Evolutionary conservation across 2,113 vertebrate species (phyloP).

Genomic region (Paralichthys olivaceus): DNA sequence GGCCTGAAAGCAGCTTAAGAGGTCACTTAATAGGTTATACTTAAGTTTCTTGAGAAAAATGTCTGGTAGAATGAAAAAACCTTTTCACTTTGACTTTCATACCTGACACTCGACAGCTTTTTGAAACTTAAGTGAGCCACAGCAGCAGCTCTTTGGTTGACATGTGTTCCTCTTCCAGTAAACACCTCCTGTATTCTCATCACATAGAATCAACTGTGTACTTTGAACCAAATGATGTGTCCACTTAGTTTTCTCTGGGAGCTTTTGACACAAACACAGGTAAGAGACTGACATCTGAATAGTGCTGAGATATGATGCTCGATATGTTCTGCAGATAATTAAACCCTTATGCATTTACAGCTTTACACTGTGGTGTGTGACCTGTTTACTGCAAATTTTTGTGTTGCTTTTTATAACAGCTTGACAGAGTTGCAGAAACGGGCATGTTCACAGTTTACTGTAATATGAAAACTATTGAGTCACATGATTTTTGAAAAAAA

Average conservation of each 20-base stretch:
- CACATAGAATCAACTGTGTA: neutral
- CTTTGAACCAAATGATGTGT: conserved; percentile 5
- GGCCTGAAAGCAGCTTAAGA: too few relatives aligned
- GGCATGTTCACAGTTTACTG: conserved; percentile 30
- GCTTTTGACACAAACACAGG: neutral
- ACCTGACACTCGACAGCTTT: neutral
- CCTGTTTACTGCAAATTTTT: conserved; percentile 6
- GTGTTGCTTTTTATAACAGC: conserved; percentile 13
- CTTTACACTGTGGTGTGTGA: neutral
- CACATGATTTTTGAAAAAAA: conserved; percentile 33
- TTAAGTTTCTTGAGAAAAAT: neutral
- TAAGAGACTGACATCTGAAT: neutral
- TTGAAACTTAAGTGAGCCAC: neutral
- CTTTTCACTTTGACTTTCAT: neutral
- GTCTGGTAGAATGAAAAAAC: neutral
- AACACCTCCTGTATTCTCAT: conserved; percentile 6
- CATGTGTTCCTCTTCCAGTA: neutral
- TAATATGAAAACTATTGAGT: conserved; percentile 48
- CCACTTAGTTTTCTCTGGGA: neutral
- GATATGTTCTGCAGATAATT: too few relatives aligned
- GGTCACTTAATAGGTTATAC: neutral
- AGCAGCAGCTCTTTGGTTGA: conserved; percentile 1
- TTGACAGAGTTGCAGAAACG: conserved; percentile 13
- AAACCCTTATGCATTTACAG: neutral
- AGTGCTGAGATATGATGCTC: too few relatives aligned